Percentiles rank a stretch among this genome's conserved stretches.
These are phyloP conservation scores for Zelleria hepariella DNA, from an alignment of 2,888 invertebrate species.

Conservation along the genomic window DNA sequence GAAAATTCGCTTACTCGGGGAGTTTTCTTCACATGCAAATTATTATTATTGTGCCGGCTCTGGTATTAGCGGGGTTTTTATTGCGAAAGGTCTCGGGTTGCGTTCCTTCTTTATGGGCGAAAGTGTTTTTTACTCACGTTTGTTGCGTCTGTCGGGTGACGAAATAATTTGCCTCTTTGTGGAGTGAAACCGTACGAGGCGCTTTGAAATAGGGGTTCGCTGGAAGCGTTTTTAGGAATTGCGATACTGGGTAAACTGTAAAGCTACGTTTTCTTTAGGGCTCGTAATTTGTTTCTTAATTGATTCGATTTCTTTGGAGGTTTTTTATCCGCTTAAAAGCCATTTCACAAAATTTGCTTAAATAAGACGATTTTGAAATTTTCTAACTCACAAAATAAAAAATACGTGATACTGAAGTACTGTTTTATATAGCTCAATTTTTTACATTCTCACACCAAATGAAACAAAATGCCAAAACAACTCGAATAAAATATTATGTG, in stretches of 20 bases:
- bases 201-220: neutral
- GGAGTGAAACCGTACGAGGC: neutral
- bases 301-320: neutral
- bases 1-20: slow-evolving; percentile 27
- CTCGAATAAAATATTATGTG: too few species aligned
- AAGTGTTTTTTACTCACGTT: neutral
- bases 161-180: neutral
- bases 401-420: too few species aligned
- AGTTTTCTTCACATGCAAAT: slow-evolving; percentile 46
- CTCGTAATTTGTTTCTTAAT: neutral
- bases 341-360: too few species aligned
- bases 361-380: too few species aligned
- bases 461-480: too few species aligned
- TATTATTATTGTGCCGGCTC: slow-evolving; percentile 39
- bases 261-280: neutral
- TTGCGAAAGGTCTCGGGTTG: neutral
- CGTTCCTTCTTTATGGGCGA: neutral
- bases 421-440: too few species aligned
- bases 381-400: too few species aligned
- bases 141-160: neutral
- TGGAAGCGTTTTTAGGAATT: neutral
- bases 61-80: slow-evolving; percentile 31
- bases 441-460: too few species aligned
- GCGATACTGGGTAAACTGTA: neutral
- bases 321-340: neutral